Base-by-base conservation (phyloP, 1,140 invertebrate species). In the Lepidurus arcticus region DNA sequence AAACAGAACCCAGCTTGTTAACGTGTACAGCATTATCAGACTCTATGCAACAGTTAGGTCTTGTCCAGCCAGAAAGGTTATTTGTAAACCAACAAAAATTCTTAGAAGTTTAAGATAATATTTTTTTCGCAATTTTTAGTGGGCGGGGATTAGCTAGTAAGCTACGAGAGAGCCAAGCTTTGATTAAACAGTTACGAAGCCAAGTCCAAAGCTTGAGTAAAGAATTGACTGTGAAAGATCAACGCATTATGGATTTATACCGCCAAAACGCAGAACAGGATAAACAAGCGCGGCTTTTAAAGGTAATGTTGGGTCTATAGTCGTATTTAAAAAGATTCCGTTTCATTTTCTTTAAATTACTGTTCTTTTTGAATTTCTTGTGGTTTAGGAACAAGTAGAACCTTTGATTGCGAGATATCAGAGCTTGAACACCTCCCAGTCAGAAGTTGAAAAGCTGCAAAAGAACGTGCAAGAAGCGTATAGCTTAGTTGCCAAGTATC, bases 131-230 rank as follows among this genome's bases (percentile, higher is more conserved):
- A 3, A 34, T 3, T 34, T 4, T 3, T 34, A 65, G 53, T 16
- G 53, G 53, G 53, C 53, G 53, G 53, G 53, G 53, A 13, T 65
- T 65, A 65, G 53, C 53, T 65, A 65, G 53, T 65, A 65, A 65
- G 53, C 53, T 65, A 16, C 53, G 53, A 21, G 53, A 65, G 21
- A 65, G 53, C 3, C 53, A 65, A 16, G 53, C 53, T 7, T 13
- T 65, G 53, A 65, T 65, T 65, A 65, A 65, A 65, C 53, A 65
- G n/a, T n/a, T 65, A 13, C 16, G 21, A 16, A 65, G 53, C 21
- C 53, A 65, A 21, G 53, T 65, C 1, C 53, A 65, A 16, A 65
- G 53, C n/a, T 65, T 65, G 53, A 16, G 53, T 16, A 65, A 65
- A 16, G 53, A 65, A 65, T 21, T 65, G 53, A 65, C 6, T 65